These are phyloP conservation scores for Parauchenoglanis ngamensis DNA, from an alignment of 2,797 vertebrate genomes.

Conservation along the genomic window DNA sequence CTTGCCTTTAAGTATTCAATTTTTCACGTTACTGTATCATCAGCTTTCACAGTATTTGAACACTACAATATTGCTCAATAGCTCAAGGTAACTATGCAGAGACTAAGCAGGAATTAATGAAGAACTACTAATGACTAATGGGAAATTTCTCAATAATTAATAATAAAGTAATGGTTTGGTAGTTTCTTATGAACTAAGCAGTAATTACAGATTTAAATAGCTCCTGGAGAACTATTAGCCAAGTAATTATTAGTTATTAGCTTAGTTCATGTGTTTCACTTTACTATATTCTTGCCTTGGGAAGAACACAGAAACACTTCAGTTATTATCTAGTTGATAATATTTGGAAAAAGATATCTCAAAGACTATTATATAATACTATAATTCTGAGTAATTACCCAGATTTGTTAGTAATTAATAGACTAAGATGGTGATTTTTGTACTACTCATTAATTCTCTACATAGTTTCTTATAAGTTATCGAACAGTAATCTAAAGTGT, in stretches of 20 bases:
- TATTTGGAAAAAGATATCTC: neutral
- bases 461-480: neutral
- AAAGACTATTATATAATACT: neutral
- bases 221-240: neutral
- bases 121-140: neutral
- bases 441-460: neutral
- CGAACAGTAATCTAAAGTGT: neutral
- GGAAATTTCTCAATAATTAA: neutral
- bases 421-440: neutral
- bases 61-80: neutral
- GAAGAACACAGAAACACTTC: no score
- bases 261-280: neutral
- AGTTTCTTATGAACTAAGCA: neutral
- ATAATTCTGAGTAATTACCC: neutral
- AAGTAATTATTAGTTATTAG: neutral
- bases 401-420: neutral
- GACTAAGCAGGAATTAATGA: neutral
- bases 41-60: no score
- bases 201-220: neutral
- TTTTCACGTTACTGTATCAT: neutral
- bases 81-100: neutral
- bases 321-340: neutral
- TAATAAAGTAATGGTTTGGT: neutral
- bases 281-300: neutral
- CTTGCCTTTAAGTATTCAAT: neutral